Evolutionary conservation across 2,113 vertebrate species (phyloP).

Genomic region (Vimba vimba): DNA sequence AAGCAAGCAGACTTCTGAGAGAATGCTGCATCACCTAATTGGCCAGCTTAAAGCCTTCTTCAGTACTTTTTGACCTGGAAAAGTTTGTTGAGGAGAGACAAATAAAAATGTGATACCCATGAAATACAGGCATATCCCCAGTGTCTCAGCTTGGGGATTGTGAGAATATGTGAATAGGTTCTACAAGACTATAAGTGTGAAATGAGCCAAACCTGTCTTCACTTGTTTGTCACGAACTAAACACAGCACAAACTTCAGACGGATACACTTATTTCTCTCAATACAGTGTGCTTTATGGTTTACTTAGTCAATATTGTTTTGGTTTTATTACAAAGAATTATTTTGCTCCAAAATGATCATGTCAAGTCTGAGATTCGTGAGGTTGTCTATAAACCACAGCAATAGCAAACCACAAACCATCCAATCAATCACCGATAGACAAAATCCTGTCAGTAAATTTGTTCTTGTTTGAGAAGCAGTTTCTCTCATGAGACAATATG

Average conservation of each 20-base stretch:
- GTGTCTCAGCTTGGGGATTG: conserved; percentile 31
- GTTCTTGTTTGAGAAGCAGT: no score
- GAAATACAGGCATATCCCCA: conserved; percentile 7
- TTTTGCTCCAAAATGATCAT: no score
- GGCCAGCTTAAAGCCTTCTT: conserved; percentile 22
- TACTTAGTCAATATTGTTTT: neutral
- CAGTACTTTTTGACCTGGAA: conserved; percentile 21
- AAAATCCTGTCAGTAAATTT: no score
- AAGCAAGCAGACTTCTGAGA: neutral
- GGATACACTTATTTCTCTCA: neutral
- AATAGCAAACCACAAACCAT: no score
- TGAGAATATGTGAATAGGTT: conserved; percentile 38
- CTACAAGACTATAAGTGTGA: conserved; percentile 16
- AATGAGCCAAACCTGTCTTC: conserved; percentile 45
- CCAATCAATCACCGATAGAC: no score
- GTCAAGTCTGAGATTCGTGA: no score
- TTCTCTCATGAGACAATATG: no score
- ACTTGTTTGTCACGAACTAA: conserved; percentile 31
- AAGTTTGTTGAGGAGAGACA: conserved; percentile 39
- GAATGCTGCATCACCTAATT: neutral
- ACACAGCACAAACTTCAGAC: neutral
- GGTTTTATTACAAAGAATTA: no score
- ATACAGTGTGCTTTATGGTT: neutral
- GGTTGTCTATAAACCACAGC: no score
- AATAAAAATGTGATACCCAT: conserved; percentile 23